Evolutionary conservation across 2,888 invertebrate genomes (phyloP).

Genomic region (Sinopyrophorus schimmeli): DNA sequence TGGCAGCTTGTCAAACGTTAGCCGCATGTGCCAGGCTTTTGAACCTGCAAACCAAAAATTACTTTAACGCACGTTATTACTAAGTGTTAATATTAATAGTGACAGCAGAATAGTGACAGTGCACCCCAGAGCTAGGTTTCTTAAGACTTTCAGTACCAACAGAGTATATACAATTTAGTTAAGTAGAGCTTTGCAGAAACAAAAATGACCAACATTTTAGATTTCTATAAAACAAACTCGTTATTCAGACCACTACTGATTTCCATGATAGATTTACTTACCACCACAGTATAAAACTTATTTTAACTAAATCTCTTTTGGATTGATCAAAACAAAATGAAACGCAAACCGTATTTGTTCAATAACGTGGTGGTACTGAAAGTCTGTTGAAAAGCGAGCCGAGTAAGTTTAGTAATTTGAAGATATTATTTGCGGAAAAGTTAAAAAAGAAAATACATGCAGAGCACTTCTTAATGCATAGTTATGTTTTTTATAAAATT

Average conservation of each 20-base stretch:
- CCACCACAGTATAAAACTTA: background rate
- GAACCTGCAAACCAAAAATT: conserved; percentile 74
- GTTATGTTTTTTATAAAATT: no score
- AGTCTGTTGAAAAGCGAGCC: conserved; percentile 41
- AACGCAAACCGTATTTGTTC: no score
- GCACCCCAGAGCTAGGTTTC: conserved; percentile 53
- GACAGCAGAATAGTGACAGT: conserved; percentile 55
- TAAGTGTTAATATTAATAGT: conserved; percentile 41
- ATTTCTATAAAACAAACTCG: no score
- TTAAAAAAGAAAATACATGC: conserved; percentile 41
- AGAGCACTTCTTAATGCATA: conserved; percentile 35
- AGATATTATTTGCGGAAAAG: conserved; percentile 46
- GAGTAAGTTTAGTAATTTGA: conserved; percentile 45
- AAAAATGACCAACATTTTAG: no score
- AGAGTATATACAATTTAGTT: conserved; percentile 9
- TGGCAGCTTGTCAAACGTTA: conserved; percentile 91
- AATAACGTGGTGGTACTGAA: conserved; percentile 37
- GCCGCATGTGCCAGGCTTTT: conserved; percentile 94
- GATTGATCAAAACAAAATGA: no score
- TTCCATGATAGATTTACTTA: no score
- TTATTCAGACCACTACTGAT: no score
- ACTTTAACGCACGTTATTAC: conserved; percentile 37
- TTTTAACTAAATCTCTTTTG: no score
- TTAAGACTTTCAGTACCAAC: conserved; percentile 31
- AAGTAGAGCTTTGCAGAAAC: no score